phyloP scores from a whole-genome alignment of 2,888 invertebrate species.

The Caenorhabditis uteleia region DNA sequence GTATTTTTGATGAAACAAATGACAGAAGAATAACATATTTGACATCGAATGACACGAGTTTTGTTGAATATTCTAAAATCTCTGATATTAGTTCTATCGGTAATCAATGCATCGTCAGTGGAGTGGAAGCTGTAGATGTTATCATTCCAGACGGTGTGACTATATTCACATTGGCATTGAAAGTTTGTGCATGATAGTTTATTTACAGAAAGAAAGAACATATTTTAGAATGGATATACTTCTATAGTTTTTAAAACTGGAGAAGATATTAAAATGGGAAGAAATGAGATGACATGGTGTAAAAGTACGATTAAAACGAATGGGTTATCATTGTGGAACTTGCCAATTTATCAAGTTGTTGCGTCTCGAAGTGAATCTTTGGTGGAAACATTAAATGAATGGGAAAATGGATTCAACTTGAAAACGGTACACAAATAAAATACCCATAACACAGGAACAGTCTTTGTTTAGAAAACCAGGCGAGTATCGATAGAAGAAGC shows the following conservation, averaged over 20 bases:
- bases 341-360: constrained; percentile 17
- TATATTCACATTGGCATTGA: constrained; percentile 26
- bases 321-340: constrained; percentile 26
- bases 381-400: constrained; percentile 12
- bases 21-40: too few species aligned
- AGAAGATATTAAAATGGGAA: constrained; percentile 46
- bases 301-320: constrained; percentile 25
- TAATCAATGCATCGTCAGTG: constrained; percentile 19
- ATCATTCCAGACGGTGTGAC: constrained; percentile 15
- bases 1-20: constrained; percentile 7
- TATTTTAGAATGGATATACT: constrained; percentile 25
- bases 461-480: too few species aligned
- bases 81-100: constrained; percentile 9
- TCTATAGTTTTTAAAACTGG: constrained; percentile 33
- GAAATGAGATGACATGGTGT: constrained; percentile 35
- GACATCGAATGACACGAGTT: not conserved
- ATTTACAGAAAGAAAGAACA: constrained; percentile 4
- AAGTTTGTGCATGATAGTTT: constrained; percentile 12
- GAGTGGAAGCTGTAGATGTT: constrained; percentile 3
- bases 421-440: not conserved
- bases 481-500: constrained; percentile 21
- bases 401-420: constrained; percentile 10
- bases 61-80: constrained; percentile 12
- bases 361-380: constrained; percentile 18
- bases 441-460: too few species aligned